Percentiles rank a stretch among this genome's conserved stretches.
Conservation (phyloP, 1,140 invertebrate genomes). For the Ceratosolen solmsi region DNA sequence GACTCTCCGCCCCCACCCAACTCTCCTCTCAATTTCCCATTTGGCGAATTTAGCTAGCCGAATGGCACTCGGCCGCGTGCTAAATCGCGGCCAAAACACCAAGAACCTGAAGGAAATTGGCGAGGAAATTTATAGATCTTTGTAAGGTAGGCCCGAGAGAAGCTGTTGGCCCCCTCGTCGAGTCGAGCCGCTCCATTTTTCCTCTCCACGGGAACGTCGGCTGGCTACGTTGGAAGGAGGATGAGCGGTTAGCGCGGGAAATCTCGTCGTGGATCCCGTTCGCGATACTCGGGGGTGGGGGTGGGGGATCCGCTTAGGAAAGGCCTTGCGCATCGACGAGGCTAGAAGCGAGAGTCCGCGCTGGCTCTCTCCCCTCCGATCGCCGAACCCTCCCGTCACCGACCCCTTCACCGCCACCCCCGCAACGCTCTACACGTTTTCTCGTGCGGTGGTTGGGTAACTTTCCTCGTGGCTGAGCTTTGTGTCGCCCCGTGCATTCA, state of each 20-base stretch:
- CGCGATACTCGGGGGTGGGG: neutral
- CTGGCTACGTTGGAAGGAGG: neutral
- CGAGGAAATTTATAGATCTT: too few species aligned
- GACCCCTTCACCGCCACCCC: neutral
- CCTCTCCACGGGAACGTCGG: neutral
- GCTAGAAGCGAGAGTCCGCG: neutral
- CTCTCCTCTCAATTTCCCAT: too few species aligned
- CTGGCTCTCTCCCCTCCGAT: neutral
- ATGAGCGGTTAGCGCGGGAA: neutral
- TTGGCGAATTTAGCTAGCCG: too few species aligned
- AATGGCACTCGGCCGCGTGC: too few species aligned
- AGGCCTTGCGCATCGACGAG: neutral
- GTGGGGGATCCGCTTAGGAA: neutral
- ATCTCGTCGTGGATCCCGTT: neutral
- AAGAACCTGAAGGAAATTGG: too few species aligned
- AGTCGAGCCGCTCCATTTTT: neutral
- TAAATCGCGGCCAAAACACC: too few species aligned
- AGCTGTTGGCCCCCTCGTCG: neutral
- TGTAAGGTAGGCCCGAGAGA: too few species aligned
- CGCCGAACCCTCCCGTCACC: neutral
- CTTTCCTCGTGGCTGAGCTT: constrained; percentile 52
- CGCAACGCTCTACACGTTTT: neutral
- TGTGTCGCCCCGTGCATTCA: constrained; percentile 54
- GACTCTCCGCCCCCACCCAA: too few species aligned
- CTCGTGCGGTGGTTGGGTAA: constrained; percentile 28